Base-by-base conservation (phyloP, 2,888 invertebrate genomes). In the Bellardia bayeri region DNA sequence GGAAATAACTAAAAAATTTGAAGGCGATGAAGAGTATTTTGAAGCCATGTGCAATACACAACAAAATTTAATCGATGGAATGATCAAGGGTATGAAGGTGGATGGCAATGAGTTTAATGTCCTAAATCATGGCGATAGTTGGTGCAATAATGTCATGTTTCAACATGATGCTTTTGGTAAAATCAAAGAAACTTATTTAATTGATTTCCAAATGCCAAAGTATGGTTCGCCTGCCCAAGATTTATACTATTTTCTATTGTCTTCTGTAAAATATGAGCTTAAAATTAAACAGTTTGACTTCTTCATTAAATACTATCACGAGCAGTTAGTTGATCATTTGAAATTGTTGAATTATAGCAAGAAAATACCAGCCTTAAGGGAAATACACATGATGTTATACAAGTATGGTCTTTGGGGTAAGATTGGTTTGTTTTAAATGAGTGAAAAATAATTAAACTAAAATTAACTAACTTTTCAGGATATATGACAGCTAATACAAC, bases 71-170 rank as follows among this genome's bases (percentile, higher is more conserved):
- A 76, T 88, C 3, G 87, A 91, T 37, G 56, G 72, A 11, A 56
- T 88, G 1, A 7, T 58, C 0, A 45, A 87, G 2, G 0, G 66
- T 0, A 66, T 51, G 6, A 69, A 78, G 9, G 7, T 83, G 2
- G 89, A 75, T 90, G 80, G 71, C 64, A 2, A 89, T 78, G 91
- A 90, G 11, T 91, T 92, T 23, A 90, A 90, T 89, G 92, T 91
- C 4, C 63, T 92, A 0, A 92, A 92, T 82, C 92, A 92, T 74
- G 90, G 91, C 4, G 93, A 93, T 88, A 91, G 92, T 76, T 93
- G 93, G 93, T 91, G 91, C 49, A 93, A 93, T 49, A 93, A 93
- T 76, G 90, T 93, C 9, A 93, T 93, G 89, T 92, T 92, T 30
- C 89, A 91, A 61, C 89, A 92, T 74, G 89, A 91, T n/a, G 89